phyloP scores from a whole-genome alignment of 2,113 vertebrate genomes.

The Tauraco erythrolophus region DNA sequence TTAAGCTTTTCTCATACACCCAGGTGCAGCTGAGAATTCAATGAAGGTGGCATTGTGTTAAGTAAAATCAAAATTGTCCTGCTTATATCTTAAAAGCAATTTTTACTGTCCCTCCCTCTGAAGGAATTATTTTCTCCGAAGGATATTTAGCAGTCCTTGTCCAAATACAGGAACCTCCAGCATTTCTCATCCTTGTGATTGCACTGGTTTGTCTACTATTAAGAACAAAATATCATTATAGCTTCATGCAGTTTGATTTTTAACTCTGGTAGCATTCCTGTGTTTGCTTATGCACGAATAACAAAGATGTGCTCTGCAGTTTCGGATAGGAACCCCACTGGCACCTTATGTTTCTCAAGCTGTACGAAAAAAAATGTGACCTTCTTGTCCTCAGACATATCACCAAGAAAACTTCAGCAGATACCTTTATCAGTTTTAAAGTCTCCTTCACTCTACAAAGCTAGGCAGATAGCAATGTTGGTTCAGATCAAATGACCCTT shows the following conservation, averaged over 20 bases:
- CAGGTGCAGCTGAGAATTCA: not conserved
- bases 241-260: not conserved
- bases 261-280: not conserved
- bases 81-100: not conserved
- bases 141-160: not conserved
- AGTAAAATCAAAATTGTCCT: not conserved
- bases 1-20: not conserved
- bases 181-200: not conserved
- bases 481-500: not conserved
- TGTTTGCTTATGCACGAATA: constrained; percentile 30
- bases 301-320: not conserved
- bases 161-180: not conserved
- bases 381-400: not conserved
- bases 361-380: not conserved
- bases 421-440: not conserved
- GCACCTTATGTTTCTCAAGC: constrained; percentile 6
- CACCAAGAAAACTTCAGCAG: not conserved
- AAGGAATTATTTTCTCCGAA: not conserved
- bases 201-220: not conserved
- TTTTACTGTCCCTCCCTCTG: not conserved
- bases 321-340: not conserved
- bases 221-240: not conserved
- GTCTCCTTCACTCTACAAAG: not conserved
- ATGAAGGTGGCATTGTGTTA: not conserved
- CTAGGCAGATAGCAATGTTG: not conserved